Conservation (phyloP, 1,140 invertebrate species). For the Eriocheir sinensis region DNA sequence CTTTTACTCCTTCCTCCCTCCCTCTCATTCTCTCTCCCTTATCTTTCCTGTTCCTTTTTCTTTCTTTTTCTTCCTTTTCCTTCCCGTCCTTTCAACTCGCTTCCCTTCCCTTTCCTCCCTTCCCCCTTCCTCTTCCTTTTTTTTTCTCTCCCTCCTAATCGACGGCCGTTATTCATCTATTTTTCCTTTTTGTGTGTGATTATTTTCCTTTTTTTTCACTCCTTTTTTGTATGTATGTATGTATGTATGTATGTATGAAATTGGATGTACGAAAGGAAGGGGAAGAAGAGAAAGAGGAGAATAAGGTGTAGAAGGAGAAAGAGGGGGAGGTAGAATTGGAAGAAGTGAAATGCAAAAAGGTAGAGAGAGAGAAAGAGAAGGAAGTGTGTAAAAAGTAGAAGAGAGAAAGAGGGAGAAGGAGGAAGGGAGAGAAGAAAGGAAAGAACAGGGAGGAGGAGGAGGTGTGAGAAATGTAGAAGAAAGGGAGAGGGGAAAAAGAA, state of each 20-base stretch:
- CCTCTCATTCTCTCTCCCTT: not conserved
- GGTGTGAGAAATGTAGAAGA: too few species aligned
- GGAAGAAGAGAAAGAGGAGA: not conserved
- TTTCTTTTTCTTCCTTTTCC: not conserved
- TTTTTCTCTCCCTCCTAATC: not conserved
- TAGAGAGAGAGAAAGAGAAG: not conserved
- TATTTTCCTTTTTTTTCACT: too few species aligned
- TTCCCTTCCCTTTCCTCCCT: not conserved
- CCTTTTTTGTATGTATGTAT: not conserved
- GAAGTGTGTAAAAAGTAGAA: too few species aligned
- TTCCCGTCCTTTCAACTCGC: not conserved
- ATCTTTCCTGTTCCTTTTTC: not conserved
- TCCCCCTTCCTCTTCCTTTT: not conserved
- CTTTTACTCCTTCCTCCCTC: not conserved
- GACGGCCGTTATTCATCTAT: not conserved
- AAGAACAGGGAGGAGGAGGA: not conserved
- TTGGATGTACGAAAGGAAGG: not conserved
- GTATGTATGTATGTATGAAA: not conserved
- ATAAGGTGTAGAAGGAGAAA: not conserved
- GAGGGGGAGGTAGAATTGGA: not conserved
- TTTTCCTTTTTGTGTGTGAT: not conserved
- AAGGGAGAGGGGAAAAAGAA: not conserved
- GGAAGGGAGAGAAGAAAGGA: not conserved
- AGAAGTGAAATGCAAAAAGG: too few species aligned
- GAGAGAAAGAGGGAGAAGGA: not conserved